Evolutionary conservation across 2,113 vertebrate species (phyloP).

Genomic region (Motacilla alba): DNA sequence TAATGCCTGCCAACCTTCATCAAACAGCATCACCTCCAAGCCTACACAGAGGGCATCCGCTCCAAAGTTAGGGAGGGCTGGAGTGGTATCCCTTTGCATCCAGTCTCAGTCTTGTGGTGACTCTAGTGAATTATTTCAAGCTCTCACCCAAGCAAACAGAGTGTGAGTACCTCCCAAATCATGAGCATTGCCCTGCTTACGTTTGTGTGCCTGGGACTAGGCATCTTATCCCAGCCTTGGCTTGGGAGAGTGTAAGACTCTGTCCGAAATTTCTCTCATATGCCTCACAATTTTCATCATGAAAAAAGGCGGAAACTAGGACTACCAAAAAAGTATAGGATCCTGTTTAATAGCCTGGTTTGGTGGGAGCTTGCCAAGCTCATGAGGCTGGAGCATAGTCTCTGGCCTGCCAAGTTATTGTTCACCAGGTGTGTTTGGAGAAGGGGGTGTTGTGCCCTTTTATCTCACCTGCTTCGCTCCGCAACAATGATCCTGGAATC

Average conservation of each 20-base stretch:
- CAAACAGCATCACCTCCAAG: neutral
- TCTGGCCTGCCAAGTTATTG: too few relatives aligned
- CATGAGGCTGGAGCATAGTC: too few relatives aligned
- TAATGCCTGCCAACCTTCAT: neutral
- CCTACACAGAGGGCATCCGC: neutral
- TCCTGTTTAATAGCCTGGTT: too few relatives aligned
- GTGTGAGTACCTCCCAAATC: neutral
- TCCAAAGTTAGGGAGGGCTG: neutral
- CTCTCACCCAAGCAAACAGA: neutral
- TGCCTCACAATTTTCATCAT: too few relatives aligned
- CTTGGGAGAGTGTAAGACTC: neutral
- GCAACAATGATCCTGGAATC: too few relatives aligned
- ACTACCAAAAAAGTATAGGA: too few relatives aligned
- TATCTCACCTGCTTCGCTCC: too few relatives aligned
- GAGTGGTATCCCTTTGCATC: neutral
- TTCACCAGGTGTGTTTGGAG: too few relatives aligned
- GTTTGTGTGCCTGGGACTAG: neutral
- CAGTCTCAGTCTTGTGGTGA: neutral
- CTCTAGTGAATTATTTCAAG: neutral
- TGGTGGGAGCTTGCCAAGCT: too few relatives aligned
- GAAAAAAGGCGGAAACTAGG: too few relatives aligned
- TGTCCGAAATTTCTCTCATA: too few relatives aligned
- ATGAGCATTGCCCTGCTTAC: neutral
- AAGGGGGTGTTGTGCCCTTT: too few relatives aligned
- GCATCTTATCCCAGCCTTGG: neutral